phyloP scores from a whole-genome alignment of 2,888 invertebrate genomes.

The Spodoptera exigua region DNA sequence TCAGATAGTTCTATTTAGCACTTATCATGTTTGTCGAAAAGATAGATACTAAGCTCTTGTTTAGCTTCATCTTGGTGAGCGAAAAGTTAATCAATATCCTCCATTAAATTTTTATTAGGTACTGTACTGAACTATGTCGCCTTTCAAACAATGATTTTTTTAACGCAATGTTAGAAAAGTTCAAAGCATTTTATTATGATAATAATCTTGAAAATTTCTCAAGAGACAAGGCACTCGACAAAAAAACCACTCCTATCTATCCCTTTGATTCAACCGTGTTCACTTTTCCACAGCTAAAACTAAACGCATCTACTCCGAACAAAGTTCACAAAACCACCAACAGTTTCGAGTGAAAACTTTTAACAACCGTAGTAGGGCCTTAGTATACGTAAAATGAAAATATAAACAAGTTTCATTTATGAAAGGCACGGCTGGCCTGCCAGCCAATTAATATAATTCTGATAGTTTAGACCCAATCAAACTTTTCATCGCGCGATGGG shows the following conservation, averaged over 20 bases:
- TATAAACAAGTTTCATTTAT: constrained; percentile 63
- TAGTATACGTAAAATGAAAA: constrained; percentile 56
- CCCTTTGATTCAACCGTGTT: background rate
- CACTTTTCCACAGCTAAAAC: background rate
- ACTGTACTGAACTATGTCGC: too few species aligned
- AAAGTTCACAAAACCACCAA: constrained; percentile 10
- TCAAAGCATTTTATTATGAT: too few species aligned
- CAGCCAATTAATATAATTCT: constrained; percentile 70
- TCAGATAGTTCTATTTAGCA: too few species aligned
- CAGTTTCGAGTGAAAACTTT: constrained; percentile 32
- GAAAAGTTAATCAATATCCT: too few species aligned
- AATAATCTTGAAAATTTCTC: background rate
- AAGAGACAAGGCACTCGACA: too few species aligned
- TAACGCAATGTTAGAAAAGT: too few species aligned
- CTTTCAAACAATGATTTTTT: too few species aligned
- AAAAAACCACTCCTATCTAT: background rate
- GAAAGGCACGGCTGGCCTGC: constrained; percentile 42
- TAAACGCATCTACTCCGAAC: constrained; percentile 1
- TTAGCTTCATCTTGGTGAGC: too few species aligned
- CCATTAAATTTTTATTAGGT: too few species aligned
- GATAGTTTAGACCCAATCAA: constrained; percentile 74
- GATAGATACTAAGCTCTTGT: too few species aligned
- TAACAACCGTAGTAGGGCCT: constrained; percentile 38
- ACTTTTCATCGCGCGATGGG: constrained; percentile 66
- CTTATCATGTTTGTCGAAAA: too few species aligned